These are phyloP conservation scores for Phoxinus phoxinus DNA, from an alignment of 2,113 vertebrate species.

Conservation along the genomic window DNA sequence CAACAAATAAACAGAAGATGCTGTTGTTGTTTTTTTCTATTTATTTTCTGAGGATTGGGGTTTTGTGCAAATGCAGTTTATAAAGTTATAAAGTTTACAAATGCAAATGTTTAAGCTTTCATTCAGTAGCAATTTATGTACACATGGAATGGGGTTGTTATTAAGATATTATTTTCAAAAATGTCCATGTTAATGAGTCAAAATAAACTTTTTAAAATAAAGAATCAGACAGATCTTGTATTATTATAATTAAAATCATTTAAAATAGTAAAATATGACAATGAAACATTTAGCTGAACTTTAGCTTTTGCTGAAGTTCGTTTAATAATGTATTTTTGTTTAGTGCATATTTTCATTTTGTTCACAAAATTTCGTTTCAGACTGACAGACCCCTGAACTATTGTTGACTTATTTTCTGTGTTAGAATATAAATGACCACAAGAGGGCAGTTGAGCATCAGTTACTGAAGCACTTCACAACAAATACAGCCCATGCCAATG, in stretches of 20 bases:
- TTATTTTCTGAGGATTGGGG: too few species aligned
- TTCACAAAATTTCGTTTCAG: neutral
- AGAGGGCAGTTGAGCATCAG: slow-evolving; percentile 32
- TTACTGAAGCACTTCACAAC: neutral
- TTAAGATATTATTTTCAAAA: neutral
- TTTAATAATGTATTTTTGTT: slow-evolving; percentile 1
- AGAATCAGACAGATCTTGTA: neutral
- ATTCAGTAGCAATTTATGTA: neutral
- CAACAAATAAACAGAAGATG: neutral
- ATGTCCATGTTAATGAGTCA: neutral
- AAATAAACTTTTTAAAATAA: neutral
- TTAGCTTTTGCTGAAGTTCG: neutral
- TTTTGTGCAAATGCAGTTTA: neutral
- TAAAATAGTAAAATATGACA: neutral
- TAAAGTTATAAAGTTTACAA: neutral
- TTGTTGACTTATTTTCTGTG: neutral
- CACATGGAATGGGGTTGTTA: neutral
- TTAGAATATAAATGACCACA: slow-evolving; percentile 4
- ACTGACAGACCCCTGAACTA: too few species aligned
- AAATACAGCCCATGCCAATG: neutral
- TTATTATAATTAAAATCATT: neutral
- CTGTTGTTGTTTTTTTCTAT: too few species aligned
- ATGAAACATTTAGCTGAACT: neutral
- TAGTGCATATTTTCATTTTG: neutral
- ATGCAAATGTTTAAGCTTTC: neutral